Evolutionary conservation across 1,140 invertebrate species (phyloP).

Genomic region (Rhyzopertha dominica): DNA sequence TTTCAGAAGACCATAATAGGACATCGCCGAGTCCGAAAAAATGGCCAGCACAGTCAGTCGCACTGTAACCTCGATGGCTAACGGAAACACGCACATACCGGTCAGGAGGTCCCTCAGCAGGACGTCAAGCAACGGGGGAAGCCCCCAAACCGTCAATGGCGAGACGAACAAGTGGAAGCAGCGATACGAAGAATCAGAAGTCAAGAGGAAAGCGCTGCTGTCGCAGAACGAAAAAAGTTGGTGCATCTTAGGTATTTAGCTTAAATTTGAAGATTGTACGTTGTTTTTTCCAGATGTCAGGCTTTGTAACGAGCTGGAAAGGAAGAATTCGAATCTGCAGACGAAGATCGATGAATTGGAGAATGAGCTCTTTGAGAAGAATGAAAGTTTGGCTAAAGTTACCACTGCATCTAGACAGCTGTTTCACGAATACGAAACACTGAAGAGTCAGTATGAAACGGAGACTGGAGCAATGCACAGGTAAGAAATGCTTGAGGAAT

Average conservation of each 20-base stretch:
- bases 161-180: constrained; percentile 56
- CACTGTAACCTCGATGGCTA: too few species aligned
- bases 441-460: constrained; percentile 65
- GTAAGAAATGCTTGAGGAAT: too few species aligned
- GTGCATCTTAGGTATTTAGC: constrained; percentile 27
- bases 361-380: constrained; percentile 54
- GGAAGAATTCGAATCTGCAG: constrained; percentile 52
- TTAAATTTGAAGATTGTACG: not conserved
- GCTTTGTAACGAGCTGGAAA: constrained; percentile 57
- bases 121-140: constrained; percentile 12
- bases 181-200: constrained; percentile 63
- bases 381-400: constrained; percentile 57
- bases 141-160: constrained; percentile 20
- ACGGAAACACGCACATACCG: constrained; percentile 26
- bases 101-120: constrained; percentile 20
- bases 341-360: constrained; percentile 54
- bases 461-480: constrained; percentile 65
- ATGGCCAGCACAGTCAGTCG: too few species aligned
- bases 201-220: constrained; percentile 57
- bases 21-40: too few species aligned
- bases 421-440: constrained; percentile 66
- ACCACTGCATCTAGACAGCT: constrained; percentile 63
- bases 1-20: too few species aligned
- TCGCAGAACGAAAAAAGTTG: constrained; percentile 64
- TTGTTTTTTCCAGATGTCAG: constrained; percentile 50